Base-by-base conservation (phyloP, 2,113 vertebrate genomes). In the Candoia aspera region DNA sequence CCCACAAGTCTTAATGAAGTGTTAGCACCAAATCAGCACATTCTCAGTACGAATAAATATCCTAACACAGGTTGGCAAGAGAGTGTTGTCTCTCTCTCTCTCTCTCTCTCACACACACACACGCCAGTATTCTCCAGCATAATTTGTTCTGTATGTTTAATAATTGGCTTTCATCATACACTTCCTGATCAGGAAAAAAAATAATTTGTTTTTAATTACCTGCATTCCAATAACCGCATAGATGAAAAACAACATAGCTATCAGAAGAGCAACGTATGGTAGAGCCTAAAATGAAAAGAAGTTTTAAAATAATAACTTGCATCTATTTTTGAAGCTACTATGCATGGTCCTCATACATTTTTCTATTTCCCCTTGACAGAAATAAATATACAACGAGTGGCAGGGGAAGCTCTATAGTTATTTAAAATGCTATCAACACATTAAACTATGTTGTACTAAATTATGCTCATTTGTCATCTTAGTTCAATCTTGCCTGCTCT, bases 171-270 rank as follows among this genome's bases (percentile, higher is more conserved):
- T 8, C 33, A 37, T 79, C 73, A 79, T 21, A 21, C 21, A 79
- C 33, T 37, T 37, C 17, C 33, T 21, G 8, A 79, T 79, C 33
- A 42, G 33, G 73, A 23, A 88, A 33, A 11, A 11, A 13, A 33
- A 89, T 57, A 90, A n/a, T 64, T 21, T 64, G 24, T 57, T 84
- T 29, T 0, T 6, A 87, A 94, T 95, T 95, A 99, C 99, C 99
- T 99, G 99, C 99, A 99, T 99, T 94, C 99, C 99, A 5, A 99
- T 99, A 91, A 99, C 99, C 0, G 99, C 99, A 0, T 99, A 99
- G 98, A 99, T 99, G 97, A 99, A 99, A 97, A 99, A 99, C 90
- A 99, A 96, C 99, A 99, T 99, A 93, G 99, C 99, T 79, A 99
- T 99, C 96, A 99, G 98, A 86, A 99, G 98, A 83, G 99, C 99